These are phyloP conservation scores for Microcebus tavaratra DNA, from an alignment of 2,113 vertebrate genomes.

Conservation along the genomic window DNA sequence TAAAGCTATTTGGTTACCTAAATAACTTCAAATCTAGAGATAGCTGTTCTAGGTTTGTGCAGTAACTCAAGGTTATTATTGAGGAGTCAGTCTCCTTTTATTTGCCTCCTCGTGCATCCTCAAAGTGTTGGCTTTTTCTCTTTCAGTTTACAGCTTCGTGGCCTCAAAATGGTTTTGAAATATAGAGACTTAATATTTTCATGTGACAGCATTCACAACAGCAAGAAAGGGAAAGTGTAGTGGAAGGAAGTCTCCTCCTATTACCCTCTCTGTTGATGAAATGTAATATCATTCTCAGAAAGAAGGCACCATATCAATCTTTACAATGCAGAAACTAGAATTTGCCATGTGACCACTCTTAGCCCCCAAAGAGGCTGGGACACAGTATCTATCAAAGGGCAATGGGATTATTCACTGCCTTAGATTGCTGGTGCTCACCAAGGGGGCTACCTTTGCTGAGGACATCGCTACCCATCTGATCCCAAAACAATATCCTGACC, in stretches of 20 bases:
- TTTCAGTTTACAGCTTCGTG: not conserved
- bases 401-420: not conserved
- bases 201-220: not conserved
- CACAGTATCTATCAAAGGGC: not conserved
- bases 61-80: not conserved
- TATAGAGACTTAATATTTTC: not conserved
- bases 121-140: not conserved
- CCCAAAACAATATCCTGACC: fast-evolving
- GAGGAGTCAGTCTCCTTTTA: not conserved
- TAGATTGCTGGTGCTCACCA: not conserved
- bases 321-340: not conserved
- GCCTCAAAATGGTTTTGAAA: not conserved
- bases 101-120: not conserved
- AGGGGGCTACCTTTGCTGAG: not conserved
- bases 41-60: not conserved
- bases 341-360: not conserved
- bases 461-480: not conserved
- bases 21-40: not conserved
- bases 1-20: not conserved
- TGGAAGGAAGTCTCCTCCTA: fast-evolving
- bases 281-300: not conserved
- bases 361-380: not conserved
- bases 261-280: not conserved
- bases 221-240: not conserved
- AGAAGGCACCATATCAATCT: too few species aligned